A percentile compares a stretch with the other conserved stretches of the same genome.
Evolutionary conservation across 1,140 invertebrate genomes (phyloP).

Genomic region (Zaprionus ornatus): DNA sequence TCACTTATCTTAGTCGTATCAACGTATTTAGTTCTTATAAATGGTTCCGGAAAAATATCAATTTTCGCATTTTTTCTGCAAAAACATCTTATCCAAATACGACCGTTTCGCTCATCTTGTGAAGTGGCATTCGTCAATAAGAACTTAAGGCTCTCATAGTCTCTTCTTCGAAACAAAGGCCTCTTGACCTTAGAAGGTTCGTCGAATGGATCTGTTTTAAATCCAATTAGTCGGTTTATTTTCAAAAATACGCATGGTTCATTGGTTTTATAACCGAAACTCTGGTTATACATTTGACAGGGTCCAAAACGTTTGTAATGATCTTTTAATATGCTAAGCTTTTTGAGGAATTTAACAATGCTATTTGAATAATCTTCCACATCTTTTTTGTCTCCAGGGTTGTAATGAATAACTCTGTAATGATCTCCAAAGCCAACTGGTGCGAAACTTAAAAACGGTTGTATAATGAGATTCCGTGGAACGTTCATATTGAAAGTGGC

Average conservation of each 20-base stretch:
- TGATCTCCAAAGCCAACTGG: background rate
- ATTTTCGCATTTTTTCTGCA: background rate
- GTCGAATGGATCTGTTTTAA: constrained; percentile 34
- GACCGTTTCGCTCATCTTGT: constrained; percentile 15
- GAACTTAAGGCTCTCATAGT: constrained; percentile 16
- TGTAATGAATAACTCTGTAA: constrained; percentile 15
- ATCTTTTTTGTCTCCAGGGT: constrained; percentile 20
- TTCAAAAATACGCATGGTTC: constrained; percentile 62
- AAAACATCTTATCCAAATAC: constrained; percentile 55
- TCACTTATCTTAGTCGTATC: constrained; percentile 11
- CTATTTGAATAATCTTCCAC: background rate
- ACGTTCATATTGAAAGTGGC: background rate
- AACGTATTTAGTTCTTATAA: constrained; percentile 35
- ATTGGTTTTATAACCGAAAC: constrained; percentile 41
- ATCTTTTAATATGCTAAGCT: constrained; percentile 1
- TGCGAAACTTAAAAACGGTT: constrained; percentile 41
- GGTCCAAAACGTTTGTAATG: constrained; percentile 35
- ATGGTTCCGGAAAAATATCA: constrained; percentile 44
- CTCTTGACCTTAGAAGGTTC: constrained; percentile 16
- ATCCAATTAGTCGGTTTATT: constrained; percentile 59
- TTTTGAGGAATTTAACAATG: constrained; percentile 1
- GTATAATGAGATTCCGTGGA: background rate
- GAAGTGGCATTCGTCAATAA: constrained; percentile 4
- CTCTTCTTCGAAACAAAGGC: background rate
- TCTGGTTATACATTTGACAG: constrained; percentile 15